phyloP scores from a whole-genome alignment of 2,797 vertebrate genomes.

The Liasis olivaceus region DNA sequence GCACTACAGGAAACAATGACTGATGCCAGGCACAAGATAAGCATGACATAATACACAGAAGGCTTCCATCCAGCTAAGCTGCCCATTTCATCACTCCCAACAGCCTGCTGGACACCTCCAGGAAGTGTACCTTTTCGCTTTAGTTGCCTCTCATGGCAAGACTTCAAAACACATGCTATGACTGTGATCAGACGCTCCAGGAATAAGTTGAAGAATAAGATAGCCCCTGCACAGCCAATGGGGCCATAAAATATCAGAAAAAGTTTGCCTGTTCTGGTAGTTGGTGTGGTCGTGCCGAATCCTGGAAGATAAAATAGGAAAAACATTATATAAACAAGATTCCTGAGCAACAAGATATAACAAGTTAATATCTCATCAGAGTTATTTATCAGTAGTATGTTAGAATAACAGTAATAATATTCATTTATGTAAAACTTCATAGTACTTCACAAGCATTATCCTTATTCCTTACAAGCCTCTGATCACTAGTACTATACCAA shows the following conservation, averaged over 20 bases:
- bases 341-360: rapidly evolving
- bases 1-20: constrained; percentile 91
- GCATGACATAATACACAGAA: constrained; percentile 92
- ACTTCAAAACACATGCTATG: constrained; percentile 87
- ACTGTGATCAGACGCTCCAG: constrained; percentile 92
- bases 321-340: constrained; percentile 30
- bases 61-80: constrained; percentile 89
- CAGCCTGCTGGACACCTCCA: constrained; percentile 62
- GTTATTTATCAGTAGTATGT: neutral
- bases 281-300: constrained; percentile 95
- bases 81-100: constrained; percentile 60
- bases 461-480: neutral
- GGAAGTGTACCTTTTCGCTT: constrained; percentile 75
- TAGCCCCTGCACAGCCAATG: constrained; percentile 90
- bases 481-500: neutral
- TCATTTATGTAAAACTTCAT: neutral
- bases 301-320: constrained; percentile 77
- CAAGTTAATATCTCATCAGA: neutral
- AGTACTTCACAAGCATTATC: neutral
- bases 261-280: constrained; percentile 88
- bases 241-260: constrained; percentile 96
- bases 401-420: neutral
- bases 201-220: constrained; percentile 96
- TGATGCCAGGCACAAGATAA: constrained; percentile 88
- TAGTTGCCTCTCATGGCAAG: constrained; percentile 81